A percentile compares a stretch with the other conserved stretches of the same genome.
These are phyloP conservation scores for Julus scandinavius DNA, from an alignment of 2,888 invertebrate genomes.

Conservation along the genomic window DNA sequence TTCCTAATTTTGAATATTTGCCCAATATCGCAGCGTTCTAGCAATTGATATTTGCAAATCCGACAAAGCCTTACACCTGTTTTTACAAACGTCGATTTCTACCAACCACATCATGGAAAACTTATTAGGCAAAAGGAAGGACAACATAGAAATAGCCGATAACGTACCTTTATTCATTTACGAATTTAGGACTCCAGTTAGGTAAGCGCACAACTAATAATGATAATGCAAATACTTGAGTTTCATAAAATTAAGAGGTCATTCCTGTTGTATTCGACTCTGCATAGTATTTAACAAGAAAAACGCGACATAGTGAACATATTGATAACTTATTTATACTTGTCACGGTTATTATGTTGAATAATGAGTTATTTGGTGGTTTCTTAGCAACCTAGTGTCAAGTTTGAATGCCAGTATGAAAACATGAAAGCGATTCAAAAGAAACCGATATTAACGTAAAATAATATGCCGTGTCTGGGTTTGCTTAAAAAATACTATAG, in stretches of 20 bases:
- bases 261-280: not conserved
- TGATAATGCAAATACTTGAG: not conserved
- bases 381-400: conserved; percentile 15
- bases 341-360: conserved; percentile 14
- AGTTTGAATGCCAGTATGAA: not conserved
- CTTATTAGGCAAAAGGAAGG: not conserved
- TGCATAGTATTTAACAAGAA: not conserved
- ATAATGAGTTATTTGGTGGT: not conserved
- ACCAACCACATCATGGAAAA: not conserved
- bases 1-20: not conserved
- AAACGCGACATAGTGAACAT: not conserved
- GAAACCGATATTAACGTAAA: too few species aligned
- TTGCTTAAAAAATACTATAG: not conserved
- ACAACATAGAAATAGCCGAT: not conserved
- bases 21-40: not conserved
- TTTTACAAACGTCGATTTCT: conserved; percentile 28
- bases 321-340: not conserved
- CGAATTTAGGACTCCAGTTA: not conserved
- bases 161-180: conserved; percentile 17
- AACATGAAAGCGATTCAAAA: not conserved
- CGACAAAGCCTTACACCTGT: conserved; percentile 44
- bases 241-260: not conserved
- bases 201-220: not conserved
- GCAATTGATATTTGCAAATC: not conserved
- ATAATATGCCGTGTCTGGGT: not conserved